Conservation (phyloP, 2,797 vertebrate species). For the Peromyscus eremicus region DNA sequence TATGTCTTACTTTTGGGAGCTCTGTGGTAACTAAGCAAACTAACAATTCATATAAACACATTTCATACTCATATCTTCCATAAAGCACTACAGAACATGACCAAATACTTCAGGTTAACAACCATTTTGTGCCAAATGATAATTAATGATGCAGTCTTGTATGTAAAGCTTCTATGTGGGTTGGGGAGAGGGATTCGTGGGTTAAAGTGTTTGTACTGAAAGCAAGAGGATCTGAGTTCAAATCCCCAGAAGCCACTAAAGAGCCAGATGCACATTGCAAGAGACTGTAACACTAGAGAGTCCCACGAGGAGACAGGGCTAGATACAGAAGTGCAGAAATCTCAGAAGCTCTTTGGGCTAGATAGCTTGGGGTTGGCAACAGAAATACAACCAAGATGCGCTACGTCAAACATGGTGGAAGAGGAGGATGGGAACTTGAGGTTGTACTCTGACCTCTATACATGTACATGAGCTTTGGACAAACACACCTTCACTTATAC, state of each 20-base stretch:
- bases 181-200: neutral
- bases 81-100: constrained; percentile 43
- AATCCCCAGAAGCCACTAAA: neutral
- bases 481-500: neutral
- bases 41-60: constrained; percentile 54
- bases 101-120: constrained; percentile 25
- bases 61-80: neutral
- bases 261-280: neutral
- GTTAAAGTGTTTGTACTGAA: neutral
- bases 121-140: constrained; percentile 41
- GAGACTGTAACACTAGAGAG: neutral
- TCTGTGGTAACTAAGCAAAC: constrained; percentile 72
- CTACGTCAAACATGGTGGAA: neutral
- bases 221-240: neutral
- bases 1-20: constrained; percentile 73
- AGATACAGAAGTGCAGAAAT: neutral
- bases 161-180: constrained; percentile 52
- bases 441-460: neutral
- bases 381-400: neutral
- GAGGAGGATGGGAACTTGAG: neutral
- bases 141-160: neutral
- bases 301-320: neutral
- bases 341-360: neutral
- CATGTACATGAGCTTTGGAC: neutral
- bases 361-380: neutral